phyloP scores from a whole-genome alignment of 2,888 invertebrate genomes.

The Ophraella communa region DNA sequence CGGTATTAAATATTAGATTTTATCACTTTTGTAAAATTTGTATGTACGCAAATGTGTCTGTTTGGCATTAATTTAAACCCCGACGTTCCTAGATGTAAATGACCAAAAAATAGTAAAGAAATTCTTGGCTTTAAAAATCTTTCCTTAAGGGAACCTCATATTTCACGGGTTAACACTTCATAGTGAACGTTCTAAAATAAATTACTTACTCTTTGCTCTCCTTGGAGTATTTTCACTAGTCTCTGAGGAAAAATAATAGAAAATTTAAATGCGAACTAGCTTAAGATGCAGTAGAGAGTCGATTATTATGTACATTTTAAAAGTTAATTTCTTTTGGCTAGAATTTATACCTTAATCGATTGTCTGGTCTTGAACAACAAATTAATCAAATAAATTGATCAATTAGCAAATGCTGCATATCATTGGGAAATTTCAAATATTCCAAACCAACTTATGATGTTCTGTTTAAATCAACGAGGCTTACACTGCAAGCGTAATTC shows the following conservation, averaged over 20 bases:
- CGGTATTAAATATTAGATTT: no score
- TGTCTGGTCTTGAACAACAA: no score
- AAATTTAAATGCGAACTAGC: not conserved
- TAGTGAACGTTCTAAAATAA: constrained; percentile 2
- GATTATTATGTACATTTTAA: not conserved
- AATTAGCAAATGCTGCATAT: not conserved
- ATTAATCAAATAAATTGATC: no score
- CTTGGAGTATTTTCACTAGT: not conserved
- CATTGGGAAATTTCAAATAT: constrained; percentile 11
- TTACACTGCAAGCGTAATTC: constrained; percentile 12
- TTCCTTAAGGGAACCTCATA: not conserved
- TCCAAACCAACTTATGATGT: not conserved
- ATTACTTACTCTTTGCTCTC: constrained; percentile 1
- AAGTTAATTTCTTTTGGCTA: not conserved
- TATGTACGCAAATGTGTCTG: not conserved
- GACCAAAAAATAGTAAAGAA: not conserved
- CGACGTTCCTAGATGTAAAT: not conserved
- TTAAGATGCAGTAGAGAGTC: not conserved
- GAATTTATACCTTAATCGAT: not conserved
- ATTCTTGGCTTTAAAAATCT: not conserved
- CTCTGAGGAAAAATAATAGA: not conserved
- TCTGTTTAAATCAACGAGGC: constrained; percentile 8
- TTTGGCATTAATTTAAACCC: not conserved
- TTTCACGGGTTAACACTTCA: constrained; percentile 7
- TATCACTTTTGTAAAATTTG: not conserved